Base-by-base conservation (phyloP, 2,888 invertebrate species). In the Erynnis tages region DNA sequence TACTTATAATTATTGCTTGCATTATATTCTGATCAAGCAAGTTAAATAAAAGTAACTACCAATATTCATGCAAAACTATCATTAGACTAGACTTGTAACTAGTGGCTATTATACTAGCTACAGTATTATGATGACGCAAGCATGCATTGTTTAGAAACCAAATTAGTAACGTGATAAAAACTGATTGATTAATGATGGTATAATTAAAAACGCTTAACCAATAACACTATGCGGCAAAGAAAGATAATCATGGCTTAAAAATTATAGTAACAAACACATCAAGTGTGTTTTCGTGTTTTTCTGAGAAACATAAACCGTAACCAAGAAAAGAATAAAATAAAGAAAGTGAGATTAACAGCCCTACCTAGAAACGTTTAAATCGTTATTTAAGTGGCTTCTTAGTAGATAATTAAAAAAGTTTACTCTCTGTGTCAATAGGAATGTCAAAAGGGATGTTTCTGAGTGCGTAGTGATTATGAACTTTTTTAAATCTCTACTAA, bases 271-370 rank as follows among this genome's bases (percentile, higher is more conserved):
- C 29, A 10, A 17, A 27, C 10, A 27, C 27, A 16, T 16, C 4
- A 25, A 2, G 8, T 7, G 4, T 6, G 8, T 4, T n/a, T 29
- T 10, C 17, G 11, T 37, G 21, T 1, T 5, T 21, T 11, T 19
- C 29, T 19, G 17, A 34, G n/a, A 49, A 23, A 10, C n/a, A 1
- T 13, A 49, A 27, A 49, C 49, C 49, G 25, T 41, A 25, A 49
- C 49, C 49, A n/a, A 47, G 40, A 19, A 23, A 16, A 30, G 11
- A 37, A 34, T 27, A 38, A 27, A 14, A 41, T 34, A 37, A 35
- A 54, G n/a, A 40, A 37, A 37, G 10, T 11, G 6, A 23, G 1
- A n/a, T n/a, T n/a, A n/a, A n/a, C n/a, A n/a, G n/a, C n/a, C n/a
- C n/a, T n/a, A n/a, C n/a, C n/a, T n/a, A n/a, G n/a, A n/a, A n/a